Evolutionary conservation across 2,888 invertebrate species (phyloP).

Genomic region (Zeuzera pyrina): DNA sequence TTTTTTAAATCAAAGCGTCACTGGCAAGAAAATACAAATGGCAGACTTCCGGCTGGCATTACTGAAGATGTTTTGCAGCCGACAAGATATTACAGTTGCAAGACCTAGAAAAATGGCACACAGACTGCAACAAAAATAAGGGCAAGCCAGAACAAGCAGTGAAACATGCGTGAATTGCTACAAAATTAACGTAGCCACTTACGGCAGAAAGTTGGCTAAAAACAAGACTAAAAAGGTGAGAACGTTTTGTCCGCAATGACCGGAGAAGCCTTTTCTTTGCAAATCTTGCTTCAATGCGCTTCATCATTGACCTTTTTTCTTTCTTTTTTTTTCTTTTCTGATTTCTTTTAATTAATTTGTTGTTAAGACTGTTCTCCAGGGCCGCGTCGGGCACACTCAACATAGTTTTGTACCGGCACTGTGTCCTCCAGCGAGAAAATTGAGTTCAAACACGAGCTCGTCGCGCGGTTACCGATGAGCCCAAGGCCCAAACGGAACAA

Average conservation of each 20-base stretch:
- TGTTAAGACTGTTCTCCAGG: too few species aligned
- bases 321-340: too few species aligned
- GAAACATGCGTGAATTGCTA: not conserved
- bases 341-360: not conserved
- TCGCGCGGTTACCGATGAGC: too few species aligned
- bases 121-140: not conserved
- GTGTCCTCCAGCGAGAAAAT: too few species aligned
- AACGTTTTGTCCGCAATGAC: not conserved
- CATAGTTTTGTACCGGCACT: too few species aligned
- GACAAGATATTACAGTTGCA: not conserved
- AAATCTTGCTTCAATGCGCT: not conserved
- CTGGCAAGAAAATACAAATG: constrained; percentile 3
- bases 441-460: too few species aligned
- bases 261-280: not conserved
- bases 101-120: constrained; percentile 1
- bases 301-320: not conserved
- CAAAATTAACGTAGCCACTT: not conserved
- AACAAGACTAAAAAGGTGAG: not conserved
- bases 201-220: not conserved
- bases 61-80: too few species aligned
- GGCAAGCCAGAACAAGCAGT: not conserved
- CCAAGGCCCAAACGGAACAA: too few species aligned
- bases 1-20: constrained; percentile 1
- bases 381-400: too few species aligned
- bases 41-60: too few species aligned